phyloP scores from a whole-genome alignment of 2,113 vertebrate species.

The Fregetta grallaria region DNA sequence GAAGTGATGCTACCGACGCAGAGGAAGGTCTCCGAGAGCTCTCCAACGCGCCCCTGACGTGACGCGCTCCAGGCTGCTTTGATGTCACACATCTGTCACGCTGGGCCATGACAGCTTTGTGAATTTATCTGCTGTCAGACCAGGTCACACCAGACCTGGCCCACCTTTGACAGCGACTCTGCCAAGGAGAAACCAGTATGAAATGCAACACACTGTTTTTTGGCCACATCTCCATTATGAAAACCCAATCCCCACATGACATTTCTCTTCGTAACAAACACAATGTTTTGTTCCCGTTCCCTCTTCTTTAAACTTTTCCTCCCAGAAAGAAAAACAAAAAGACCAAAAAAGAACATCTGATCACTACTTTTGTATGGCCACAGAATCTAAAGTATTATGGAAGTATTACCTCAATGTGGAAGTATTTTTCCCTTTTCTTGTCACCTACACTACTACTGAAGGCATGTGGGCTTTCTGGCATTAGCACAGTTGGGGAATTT shows the following conservation, averaged over 20 bases:
- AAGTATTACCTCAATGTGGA: neutral
- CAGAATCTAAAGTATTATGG: neutral
- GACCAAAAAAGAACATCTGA: neutral
- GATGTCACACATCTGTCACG: neutral
- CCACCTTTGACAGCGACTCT: neutral
- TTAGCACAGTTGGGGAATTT: neutral
- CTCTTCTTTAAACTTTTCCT: neutral
- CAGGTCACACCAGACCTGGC: neutral
- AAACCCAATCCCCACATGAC: neutral
- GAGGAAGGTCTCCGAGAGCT: fast-evolving
- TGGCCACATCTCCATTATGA: fast-evolving
- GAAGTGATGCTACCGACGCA: fast-evolving
- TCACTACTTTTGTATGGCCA: neutral
- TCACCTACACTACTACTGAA: neutral
- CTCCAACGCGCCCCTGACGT: too few relatives aligned
- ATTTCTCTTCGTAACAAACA: neutral
- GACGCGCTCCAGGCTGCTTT: neutral
- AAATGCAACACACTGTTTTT: neutral
- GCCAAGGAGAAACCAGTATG: fast-evolving
- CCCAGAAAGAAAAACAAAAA: neutral
- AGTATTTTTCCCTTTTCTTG: neutral
- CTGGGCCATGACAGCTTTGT: neutral
- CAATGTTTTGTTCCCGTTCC: neutral
- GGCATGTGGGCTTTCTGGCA: neutral
- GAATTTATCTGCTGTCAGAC: neutral